Conservation (phyloP, 2,113 vertebrate genomes). For the Nothoprocta perdicaria region DNA sequence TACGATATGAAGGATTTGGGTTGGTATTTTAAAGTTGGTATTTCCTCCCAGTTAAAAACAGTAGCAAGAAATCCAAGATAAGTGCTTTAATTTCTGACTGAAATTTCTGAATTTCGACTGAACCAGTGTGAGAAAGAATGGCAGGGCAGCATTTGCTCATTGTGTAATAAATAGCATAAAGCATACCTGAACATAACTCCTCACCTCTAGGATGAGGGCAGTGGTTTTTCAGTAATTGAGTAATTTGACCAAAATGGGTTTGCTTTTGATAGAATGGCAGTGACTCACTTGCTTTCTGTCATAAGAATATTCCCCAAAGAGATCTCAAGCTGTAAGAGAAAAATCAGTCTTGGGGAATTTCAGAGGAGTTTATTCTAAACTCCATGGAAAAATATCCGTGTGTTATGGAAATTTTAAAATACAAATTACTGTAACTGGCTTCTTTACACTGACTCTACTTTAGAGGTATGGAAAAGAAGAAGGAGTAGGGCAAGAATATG, state of each 20-base stretch:
- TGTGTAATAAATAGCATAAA: not conserved
- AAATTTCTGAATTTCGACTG: not conserved
- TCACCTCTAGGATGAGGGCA: not conserved
- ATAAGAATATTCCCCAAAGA: not conserved
- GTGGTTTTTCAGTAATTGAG: not conserved
- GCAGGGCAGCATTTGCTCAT: not conserved
- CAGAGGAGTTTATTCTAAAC: not conserved
- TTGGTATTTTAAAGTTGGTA: not conserved
- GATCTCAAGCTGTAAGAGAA: not conserved
- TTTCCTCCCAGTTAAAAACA: not conserved
- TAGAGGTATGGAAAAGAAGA: not conserved
- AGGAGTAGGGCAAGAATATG: not conserved
- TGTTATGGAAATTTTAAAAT: not conserved
- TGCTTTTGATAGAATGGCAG: not conserved
- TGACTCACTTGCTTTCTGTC: not conserved
- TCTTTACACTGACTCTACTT: not conserved
- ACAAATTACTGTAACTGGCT: accelerated
- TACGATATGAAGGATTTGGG: not conserved
- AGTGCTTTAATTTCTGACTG: not conserved
- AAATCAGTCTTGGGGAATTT: not conserved
- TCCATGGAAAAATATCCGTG: not conserved
- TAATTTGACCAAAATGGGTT: not conserved
- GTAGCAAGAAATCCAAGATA: not conserved
- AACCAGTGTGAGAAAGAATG: not conserved
- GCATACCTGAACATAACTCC: not conserved